phyloP scores from a whole-genome alignment of 2,113 vertebrate genomes.

The Menidia beryllina region DNA sequence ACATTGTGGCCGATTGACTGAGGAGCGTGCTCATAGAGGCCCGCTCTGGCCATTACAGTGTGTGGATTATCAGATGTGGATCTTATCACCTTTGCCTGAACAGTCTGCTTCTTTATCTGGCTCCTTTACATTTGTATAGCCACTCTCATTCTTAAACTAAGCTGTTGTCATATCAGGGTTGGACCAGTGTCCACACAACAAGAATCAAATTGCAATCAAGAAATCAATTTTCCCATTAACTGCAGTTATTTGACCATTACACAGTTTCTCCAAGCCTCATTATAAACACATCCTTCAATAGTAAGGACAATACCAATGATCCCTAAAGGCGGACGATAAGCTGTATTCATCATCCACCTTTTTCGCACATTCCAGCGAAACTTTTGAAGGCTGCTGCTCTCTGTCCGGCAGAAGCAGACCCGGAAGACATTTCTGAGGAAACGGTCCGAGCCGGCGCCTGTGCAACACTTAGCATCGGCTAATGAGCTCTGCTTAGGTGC shows the following conservation, averaged over 20 bases:
- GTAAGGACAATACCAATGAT: constrained; percentile 4
- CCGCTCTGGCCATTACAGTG: constrained; percentile 34
- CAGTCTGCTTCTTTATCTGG: constrained; percentile 8
- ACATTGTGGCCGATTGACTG: constrained; percentile 58
- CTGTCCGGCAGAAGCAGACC: constrained; percentile 14
- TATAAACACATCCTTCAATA: constrained; percentile 19
- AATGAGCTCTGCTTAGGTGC: constrained; percentile 36
- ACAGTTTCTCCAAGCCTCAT: constrained; percentile 1
- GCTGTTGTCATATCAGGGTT: constrained; percentile 27
- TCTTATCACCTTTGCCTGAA: constrained; percentile 30
- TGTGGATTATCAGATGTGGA: constrained; percentile 51
- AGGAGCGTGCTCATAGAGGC: constrained; percentile 17
- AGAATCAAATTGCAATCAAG: constrained; percentile 32
- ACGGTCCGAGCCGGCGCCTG: constrained; percentile 5
- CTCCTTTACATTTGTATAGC: constrained; percentile 1
- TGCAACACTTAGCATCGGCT: constrained; percentile 29
- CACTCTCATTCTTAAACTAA: constrained; percentile 9
- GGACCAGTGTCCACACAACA: not conserved
- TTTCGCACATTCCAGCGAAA: constrained; percentile 57
- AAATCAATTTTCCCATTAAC: constrained; percentile 12
- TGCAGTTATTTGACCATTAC: constrained; percentile 32
- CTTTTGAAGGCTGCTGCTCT: constrained; percentile 52
- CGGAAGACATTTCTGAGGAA: constrained; percentile 14
- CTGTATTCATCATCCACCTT: constrained; percentile 32
- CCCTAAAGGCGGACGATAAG: too few relatives aligned